Evolutionary conservation across 2,113 vertebrate genomes (phyloP), one percentile per base, ranked within the genome.

Genomic region (Toxotes jaculatrix): DNA sequence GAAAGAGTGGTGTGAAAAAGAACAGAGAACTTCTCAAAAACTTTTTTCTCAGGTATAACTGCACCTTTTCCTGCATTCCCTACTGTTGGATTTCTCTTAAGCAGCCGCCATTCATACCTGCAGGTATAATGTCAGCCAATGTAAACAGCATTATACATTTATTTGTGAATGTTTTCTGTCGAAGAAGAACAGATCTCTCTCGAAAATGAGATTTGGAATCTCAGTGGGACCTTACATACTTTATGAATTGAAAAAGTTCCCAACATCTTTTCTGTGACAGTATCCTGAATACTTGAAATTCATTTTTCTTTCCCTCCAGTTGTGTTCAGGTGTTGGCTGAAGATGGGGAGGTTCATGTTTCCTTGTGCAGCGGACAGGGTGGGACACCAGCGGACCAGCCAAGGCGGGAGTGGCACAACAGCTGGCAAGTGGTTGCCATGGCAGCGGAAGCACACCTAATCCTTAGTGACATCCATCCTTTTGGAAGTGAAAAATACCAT

Each of bases 381-480:
- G 98, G 98, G 3, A 99, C 98, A 4, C 97, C 96, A 4, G 96
- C 82, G 0, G 98, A 99, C 85, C 95, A 92, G 19, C 97, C 96
- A 0, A 87, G 79, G 86, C 96, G 98, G 79, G 97, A 97, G 74
- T 98, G 98, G 97, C 97, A 99, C 92, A 98, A 99, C 94, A 99
- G 98, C 90, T 99, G 98, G 98, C 98, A 99, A 91, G 94, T 96
- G 16, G 96, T 95, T 77, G 95, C 97, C 14, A 95, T 98, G 97
- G 98, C 98, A 71, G 96, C 98, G 0, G 94, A 91, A 45, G 97
- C 97, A 0, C 94, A 96, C 0, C 95, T 98, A 10, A 87, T 99
- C 91, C 88, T 99, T 61, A 97, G 94, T 49, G 51, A 95, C 0
- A 87, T 99, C 66, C 93, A 56, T 59, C 95, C 95, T 11, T 99